A percentile compares a stretch with the other conserved stretches of the same genome.
Conservation (phyloP, 2,888 invertebrate species). For the Acrocyrtus sp. region DNA sequence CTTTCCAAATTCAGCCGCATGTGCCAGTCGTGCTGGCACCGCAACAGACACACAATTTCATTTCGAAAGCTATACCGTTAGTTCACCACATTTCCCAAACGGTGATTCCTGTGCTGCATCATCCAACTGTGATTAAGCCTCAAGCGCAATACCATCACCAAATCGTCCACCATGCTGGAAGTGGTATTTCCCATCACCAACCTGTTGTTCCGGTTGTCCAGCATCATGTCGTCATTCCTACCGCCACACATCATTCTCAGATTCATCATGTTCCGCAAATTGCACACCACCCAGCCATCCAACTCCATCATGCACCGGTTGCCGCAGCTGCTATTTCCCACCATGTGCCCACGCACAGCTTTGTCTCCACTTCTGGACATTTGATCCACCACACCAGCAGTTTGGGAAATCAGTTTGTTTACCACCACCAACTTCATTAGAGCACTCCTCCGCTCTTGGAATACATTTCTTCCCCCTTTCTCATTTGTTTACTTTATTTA, state of each 20-base stretch:
- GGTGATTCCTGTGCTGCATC: slow-evolving; percentile 28
- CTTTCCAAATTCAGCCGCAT: slow-evolving; percentile 37
- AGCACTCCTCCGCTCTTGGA: too few species aligned
- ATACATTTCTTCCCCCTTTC: not conserved
- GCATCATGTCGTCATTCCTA: slow-evolving; percentile 21
- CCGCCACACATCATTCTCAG: not conserved
- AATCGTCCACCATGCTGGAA: slow-evolving; percentile 37
- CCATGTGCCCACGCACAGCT: slow-evolving; percentile 5
- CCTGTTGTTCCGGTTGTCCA: slow-evolving; percentile 12
- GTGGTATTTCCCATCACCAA: too few species aligned
- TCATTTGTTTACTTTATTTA: not conserved
- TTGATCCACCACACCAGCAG: slow-evolving; percentile 40
- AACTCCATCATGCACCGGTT: slow-evolving; percentile 8
- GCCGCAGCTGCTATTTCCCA: slow-evolving; percentile 5
- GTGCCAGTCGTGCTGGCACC: too few species aligned
- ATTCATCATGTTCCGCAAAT: slow-evolving; percentile 2
- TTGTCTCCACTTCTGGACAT: slow-evolving; percentile 37
- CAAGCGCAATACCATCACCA: slow-evolving; percentile 49
- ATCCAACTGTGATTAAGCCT: slow-evolving; percentile 23
- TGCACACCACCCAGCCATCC: not conserved
- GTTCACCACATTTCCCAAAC: slow-evolving; percentile 36
- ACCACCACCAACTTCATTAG: slow-evolving; percentile 23
- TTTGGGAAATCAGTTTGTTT: slow-evolving; percentile 38
- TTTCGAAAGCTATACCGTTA: slow-evolving; percentile 40
- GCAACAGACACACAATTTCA: slow-evolving; percentile 18